A percentile compares a stretch with the other conserved stretches of the same genome.
These are phyloP conservation scores for Epinotia brunnichana DNA, from an alignment of 2,888 invertebrate genomes.

Conservation along the genomic window DNA sequence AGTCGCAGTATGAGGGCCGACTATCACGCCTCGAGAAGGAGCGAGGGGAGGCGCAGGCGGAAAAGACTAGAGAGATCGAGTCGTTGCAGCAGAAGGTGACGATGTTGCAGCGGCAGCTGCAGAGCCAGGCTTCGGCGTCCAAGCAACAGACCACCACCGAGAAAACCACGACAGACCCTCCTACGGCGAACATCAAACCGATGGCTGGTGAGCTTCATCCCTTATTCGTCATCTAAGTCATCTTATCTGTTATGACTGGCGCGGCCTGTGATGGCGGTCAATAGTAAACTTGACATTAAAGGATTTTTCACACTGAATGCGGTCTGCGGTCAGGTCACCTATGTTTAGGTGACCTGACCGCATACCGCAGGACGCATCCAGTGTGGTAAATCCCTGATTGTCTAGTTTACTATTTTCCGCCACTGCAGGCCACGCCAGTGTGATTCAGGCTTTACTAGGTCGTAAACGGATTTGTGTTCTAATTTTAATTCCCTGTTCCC, in stretches of 20 bases:
- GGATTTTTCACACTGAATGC: too few relatives aligned
- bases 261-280: too few relatives aligned
- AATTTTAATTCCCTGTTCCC: too few relatives aligned
- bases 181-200: slow-evolving; percentile 96
- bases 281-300: too few relatives aligned
- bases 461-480: too few relatives aligned
- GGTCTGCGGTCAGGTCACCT: too few relatives aligned
- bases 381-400: too few relatives aligned
- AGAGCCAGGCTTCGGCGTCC: slow-evolving; percentile 87
- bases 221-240: background rate
- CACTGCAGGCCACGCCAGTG: too few relatives aligned
- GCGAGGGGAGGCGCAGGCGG: slow-evolving; percentile 85
- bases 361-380: too few relatives aligned
- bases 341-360: too few relatives aligned
- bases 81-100: slow-evolving; percentile 87
- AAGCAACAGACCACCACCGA: slow-evolving; percentile 84
- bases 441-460: too few relatives aligned
- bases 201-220: slow-evolving; percentile 88
- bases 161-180: slow-evolving; percentile 84
- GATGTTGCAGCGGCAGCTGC: slow-evolving; percentile 88
- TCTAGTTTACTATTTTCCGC: too few relatives aligned
- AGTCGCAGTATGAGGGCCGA: slow-evolving; percentile 88
- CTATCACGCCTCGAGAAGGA: slow-evolving; percentile 89
- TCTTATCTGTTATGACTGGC: background rate
- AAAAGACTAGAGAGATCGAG: slow-evolving; percentile 87